Percentiles rank a stretch among this genome's conserved stretches.
phyloP scores from a whole-genome alignment of 2,888 invertebrate genomes.

The Cylindroiulus punctatus region DNA sequence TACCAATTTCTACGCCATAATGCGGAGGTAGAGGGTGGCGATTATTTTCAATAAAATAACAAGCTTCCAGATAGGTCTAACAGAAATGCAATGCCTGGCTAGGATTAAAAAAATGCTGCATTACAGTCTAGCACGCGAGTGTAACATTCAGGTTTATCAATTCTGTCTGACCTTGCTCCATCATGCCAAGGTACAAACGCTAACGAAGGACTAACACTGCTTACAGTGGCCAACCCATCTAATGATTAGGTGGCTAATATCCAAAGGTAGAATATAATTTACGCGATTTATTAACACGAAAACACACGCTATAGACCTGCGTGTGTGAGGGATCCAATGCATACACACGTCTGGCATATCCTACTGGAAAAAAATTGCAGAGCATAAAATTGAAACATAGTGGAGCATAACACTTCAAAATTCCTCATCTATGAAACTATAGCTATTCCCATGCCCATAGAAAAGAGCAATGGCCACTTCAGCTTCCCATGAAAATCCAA shows the following conservation, averaged over 20 bases:
- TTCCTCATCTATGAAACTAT: conserved; percentile 21
- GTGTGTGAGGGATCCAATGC: background rate
- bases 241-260: conserved; percentile 28
- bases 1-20: background rate
- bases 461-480: conserved; percentile 28
- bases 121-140: background rate
- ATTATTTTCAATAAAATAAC: conserved; percentile 40
- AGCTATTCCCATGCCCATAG: background rate
- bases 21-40: conserved; percentile 12
- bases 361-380: background rate
- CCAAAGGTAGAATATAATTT: conserved; percentile 14
- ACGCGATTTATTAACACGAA: background rate
- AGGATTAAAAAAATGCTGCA: background rate
- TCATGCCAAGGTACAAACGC: background rate
- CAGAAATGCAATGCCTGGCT: background rate
- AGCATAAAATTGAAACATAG: conserved; percentile 23
- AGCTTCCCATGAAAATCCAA: conserved; percentile 1
- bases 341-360: background rate
- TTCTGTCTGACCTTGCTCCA: conserved; percentile 20
- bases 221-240: conserved; percentile 17
- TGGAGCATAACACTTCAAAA: background rate
- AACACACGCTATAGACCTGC: background rate
- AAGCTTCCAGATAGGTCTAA: background rate
- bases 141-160: background rate
- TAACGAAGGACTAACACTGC: background rate